Evolutionary conservation across 1,140 invertebrate species (phyloP).

Genomic region (Heterodera schachtii): DNA sequence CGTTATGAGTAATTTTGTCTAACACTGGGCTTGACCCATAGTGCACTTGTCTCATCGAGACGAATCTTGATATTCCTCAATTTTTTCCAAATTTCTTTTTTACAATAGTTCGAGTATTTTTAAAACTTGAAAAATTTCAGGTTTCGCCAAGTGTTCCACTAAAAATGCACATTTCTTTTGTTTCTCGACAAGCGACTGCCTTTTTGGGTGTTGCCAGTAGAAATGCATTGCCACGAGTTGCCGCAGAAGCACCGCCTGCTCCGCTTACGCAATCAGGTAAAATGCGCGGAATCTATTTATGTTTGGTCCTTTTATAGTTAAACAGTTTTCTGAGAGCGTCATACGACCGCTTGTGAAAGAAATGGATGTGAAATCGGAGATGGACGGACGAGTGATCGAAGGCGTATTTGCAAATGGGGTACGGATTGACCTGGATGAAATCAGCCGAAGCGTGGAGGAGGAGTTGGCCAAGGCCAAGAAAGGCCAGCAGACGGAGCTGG

Average conservation of each 20-base stretch:
- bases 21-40: too few species aligned
- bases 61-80: too few species aligned
- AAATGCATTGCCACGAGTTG: neutral
- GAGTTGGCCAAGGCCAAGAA: constrained; percentile 37
- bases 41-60: too few species aligned
- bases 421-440: constrained; percentile 49
- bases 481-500: constrained; percentile 39
- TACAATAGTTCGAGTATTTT: too few species aligned
- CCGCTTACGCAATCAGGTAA: constrained; percentile 57
- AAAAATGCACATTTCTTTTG: neutral
- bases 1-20: too few species aligned
- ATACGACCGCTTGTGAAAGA: constrained; percentile 82
- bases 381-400: constrained; percentile 76
- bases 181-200: neutral
- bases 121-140: constrained; percentile 7
- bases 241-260: neutral
- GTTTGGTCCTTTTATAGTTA: constrained; percentile 24
- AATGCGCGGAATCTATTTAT: neutral
- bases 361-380: constrained; percentile 85
- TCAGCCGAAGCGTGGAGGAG: constrained; percentile 45
- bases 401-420: constrained; percentile 80
- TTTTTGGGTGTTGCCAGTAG: neutral
- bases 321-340: constrained; percentile 78
- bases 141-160: too few species aligned
- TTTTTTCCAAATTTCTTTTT: too few species aligned